phyloP scores from a whole-genome alignment of 2,888 invertebrate genomes.

The Lordiphosa andalusiaca region DNA sequence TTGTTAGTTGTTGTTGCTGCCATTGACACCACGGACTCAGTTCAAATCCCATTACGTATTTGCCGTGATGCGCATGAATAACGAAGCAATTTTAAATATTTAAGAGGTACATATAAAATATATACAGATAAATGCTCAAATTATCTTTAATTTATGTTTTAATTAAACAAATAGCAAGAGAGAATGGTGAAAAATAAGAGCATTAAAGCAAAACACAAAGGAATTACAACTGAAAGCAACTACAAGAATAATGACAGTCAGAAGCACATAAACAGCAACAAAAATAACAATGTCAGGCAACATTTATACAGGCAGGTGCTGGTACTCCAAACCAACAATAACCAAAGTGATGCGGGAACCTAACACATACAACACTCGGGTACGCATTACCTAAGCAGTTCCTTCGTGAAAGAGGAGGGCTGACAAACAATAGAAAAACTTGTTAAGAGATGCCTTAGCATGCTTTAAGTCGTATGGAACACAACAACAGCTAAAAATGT shows the following conservation, averaged over 20 bases:
- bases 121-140: not conserved
- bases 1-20: slow-evolving; percentile 3
- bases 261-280: slow-evolving; percentile 36
- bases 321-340: slow-evolving; percentile 46
- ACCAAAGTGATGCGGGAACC: slow-evolving; percentile 26
- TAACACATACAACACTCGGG: slow-evolving; percentile 25
- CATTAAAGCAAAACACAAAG: slow-evolving; percentile 29
- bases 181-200: slow-evolving; percentile 26
- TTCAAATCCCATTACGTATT: slow-evolving; percentile 8
- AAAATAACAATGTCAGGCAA: slow-evolving; percentile 35
- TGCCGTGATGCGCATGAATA: not conserved
- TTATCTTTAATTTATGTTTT: slow-evolving; percentile 50
- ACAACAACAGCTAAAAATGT: not conserved
- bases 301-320: slow-evolving; percentile 62
- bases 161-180: slow-evolving; percentile 42
- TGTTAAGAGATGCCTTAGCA: not conserved
- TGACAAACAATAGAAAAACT: slow-evolving; percentile 26
- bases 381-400: slow-evolving; percentile 45
- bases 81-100: slow-evolving; percentile 1
- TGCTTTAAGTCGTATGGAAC: no score
- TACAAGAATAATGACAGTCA: slow-evolving; percentile 7
- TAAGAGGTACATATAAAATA: not conserved
- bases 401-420: slow-evolving; percentile 8
- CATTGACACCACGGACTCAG: slow-evolving; percentile 1
- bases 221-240: slow-evolving; percentile 13